These are phyloP conservation scores for Poeciliopsis occidentalis DNA, from an alignment of 2,113 vertebrate species.

Conservation along the genomic window DNA sequence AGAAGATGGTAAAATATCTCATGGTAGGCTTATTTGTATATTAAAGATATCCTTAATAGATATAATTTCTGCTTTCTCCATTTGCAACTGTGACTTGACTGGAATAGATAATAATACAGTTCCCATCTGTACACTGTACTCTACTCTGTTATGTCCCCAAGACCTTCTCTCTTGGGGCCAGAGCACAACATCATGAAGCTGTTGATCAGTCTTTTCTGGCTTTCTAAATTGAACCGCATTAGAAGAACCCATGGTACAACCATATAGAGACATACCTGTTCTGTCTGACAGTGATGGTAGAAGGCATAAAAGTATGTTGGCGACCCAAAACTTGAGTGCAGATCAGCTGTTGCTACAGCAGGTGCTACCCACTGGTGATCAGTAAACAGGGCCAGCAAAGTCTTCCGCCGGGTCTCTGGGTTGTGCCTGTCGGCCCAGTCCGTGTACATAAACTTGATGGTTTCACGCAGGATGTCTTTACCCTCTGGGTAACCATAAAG, in stretches of 20 bases:
- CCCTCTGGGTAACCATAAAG: conserved; percentile 98
- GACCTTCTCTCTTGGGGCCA: not conserved
- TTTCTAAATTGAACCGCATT: not conserved
- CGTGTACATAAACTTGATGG: conserved; percentile 99
- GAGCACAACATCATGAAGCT: not conserved
- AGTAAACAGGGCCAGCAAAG: conserved; percentile 93
- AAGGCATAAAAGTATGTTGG: conserved; percentile 99
- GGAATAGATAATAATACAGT: not conserved
- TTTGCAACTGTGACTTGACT: not conserved
- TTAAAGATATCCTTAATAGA: too few species aligned
- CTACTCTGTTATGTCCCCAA: not conserved
- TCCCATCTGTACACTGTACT: too few species aligned
- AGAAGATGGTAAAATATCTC: too few species aligned
- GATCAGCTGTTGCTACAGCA: conserved; percentile 96
- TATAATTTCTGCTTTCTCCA: not conserved
- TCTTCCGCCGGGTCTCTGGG: conserved; percentile 95
- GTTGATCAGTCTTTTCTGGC: not conserved
- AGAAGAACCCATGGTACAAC: not conserved
- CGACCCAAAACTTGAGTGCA: conserved; percentile 97
- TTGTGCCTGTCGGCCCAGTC: conserved; percentile 99
- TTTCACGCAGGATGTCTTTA: conserved; percentile 96
- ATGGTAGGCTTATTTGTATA: too few species aligned
- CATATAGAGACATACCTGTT: conserved; percentile 79
- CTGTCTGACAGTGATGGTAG: conserved; percentile 99
- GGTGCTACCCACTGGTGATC: conserved; percentile 99